A percentile compares a stretch with the other conserved stretches of the same genome.
Conservation (phyloP, 2,888 invertebrate genomes). For the Limenitis camilla region DNA sequence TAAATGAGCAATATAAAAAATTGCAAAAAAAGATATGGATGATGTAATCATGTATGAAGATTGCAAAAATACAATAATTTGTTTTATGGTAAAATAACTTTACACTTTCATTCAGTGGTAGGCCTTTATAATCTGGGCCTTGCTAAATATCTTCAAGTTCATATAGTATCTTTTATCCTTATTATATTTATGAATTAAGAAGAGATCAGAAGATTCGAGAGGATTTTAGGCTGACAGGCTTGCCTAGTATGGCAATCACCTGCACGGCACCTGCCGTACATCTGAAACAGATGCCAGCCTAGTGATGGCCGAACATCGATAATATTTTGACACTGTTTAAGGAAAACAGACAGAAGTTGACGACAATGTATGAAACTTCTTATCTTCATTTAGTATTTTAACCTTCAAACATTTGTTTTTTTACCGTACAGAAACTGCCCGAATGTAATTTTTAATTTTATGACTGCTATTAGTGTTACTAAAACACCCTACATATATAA, state of each 20-base stretch:
- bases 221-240: slow-evolving; percentile 59
- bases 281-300: slow-evolving; percentile 67
- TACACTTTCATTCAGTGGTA: no score
- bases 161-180: no score
- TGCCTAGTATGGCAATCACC: slow-evolving; percentile 65
- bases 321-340: slow-evolving; percentile 11
- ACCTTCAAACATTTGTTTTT: not conserved
- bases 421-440: not conserved
- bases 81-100: no score
- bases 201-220: slow-evolving; percentile 30
- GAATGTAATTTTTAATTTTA: no score
- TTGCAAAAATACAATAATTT: no score
- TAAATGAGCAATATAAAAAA: no score
- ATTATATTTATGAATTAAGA: not conserved
- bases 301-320: slow-evolving; percentile 39
- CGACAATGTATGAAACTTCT: not conserved
- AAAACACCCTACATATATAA: no score
- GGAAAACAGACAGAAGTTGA: slow-evolving; percentile 2
- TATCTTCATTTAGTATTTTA: not conserved
- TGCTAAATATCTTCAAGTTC: no score
- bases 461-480: no score
- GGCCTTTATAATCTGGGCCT: no score
- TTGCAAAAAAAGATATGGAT: no score
- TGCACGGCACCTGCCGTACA: slow-evolving; percentile 68
- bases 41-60: no score